Conservation (phyloP, 1,140 invertebrate genomes). For the Euwallacea similis region DNA sequence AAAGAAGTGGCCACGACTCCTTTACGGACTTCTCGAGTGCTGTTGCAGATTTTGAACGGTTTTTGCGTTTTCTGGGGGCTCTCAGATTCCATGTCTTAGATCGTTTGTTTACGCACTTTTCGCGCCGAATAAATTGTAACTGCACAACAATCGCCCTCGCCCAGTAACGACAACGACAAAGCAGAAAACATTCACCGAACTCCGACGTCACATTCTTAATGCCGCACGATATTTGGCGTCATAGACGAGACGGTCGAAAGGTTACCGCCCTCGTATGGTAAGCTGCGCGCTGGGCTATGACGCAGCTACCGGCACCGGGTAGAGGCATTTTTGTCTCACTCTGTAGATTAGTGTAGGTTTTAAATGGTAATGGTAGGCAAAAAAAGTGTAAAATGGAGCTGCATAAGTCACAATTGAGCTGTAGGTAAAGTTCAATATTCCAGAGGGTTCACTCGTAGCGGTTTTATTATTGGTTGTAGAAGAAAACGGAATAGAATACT, state of each 20-base stretch:
- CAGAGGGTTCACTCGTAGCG: too few relatives aligned
- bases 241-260: background rate
- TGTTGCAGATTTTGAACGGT: conserved; percentile 70
- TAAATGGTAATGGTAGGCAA: too few relatives aligned
- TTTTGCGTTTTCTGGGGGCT: conserved; percentile 50
- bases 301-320: too few relatives aligned
- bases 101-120: background rate
- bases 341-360: too few relatives aligned
- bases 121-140: background rate
- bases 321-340: too few relatives aligned
- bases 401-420: too few relatives aligned
- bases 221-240: background rate
- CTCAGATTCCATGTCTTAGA: conserved; percentile 45
- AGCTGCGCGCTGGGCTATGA: too few relatives aligned
- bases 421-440: too few relatives aligned
- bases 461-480: too few relatives aligned
- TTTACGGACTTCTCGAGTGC: conserved; percentile 74
- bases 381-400: too few relatives aligned
- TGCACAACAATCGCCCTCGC: background rate
- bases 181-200: background rate
- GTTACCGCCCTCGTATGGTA: conserved; percentile 5
- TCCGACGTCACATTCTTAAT: background rate
- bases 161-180: background rate
- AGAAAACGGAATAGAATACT: too few relatives aligned
- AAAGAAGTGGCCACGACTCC: conserved; percentile 76